phyloP scores from a whole-genome alignment of 2,888 invertebrate species.

The Tipula lateralis region DNA sequence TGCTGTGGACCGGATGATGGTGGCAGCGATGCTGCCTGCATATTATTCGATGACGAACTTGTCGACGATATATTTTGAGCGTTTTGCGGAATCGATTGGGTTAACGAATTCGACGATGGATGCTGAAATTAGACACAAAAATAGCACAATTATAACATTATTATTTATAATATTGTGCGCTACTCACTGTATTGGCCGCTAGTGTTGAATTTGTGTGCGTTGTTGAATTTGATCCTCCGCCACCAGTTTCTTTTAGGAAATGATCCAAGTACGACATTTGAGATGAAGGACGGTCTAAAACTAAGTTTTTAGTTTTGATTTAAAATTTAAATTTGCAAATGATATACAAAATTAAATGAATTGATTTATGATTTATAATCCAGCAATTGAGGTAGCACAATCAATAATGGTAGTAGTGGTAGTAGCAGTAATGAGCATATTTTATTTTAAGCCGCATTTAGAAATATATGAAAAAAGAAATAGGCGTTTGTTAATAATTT shows the following conservation, averaged over 20 bases:
- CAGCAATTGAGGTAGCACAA: not conserved
- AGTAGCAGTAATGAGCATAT: not conserved
- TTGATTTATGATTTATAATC: not conserved
- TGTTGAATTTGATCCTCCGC: conserved; percentile 41
- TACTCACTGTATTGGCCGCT: conserved; percentile 37
- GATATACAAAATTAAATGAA: not conserved
- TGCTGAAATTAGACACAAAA: conserved; percentile 33
- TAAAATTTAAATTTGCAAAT: not conserved
- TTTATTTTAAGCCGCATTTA: not conserved
- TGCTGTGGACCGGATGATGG: conserved; percentile 30
- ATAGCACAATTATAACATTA: not conserved
- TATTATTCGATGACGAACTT: conserved; percentile 37
- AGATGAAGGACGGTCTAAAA: conserved; percentile 82
- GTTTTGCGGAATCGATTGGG: conserved; percentile 36
- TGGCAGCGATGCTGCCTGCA: conserved; percentile 33
- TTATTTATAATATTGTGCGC: not conserved
- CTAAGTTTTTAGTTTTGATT: conserved; percentile 49
- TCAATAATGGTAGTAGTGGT: not conserved
- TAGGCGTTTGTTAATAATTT: not conserved
- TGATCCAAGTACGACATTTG: conserved; percentile 89
- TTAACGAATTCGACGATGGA: conserved; percentile 37
- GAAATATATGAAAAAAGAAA: not conserved
- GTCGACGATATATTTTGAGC: conserved; percentile 36
- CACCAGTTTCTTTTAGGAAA: conserved; percentile 72
- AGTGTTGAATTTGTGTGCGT: conserved; percentile 36